Evolutionary conservation across 2,888 invertebrate genomes (phyloP).

Genomic region (Epicampocera succincta): DNA sequence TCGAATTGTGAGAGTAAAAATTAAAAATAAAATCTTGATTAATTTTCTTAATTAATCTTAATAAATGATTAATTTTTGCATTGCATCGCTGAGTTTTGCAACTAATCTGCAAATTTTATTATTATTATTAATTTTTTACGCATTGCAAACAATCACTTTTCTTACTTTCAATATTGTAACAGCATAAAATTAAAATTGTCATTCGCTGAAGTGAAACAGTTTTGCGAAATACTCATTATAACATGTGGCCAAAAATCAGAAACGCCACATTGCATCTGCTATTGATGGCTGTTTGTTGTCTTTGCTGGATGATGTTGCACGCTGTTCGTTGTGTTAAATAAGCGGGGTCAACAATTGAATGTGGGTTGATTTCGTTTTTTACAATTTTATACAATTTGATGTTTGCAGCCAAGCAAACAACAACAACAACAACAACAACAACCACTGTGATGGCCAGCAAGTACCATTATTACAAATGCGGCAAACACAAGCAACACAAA

Average conservation of each 20-base stretch:
- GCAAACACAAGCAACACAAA: slow-evolving; percentile 33
- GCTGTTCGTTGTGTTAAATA: slow-evolving; percentile 32
- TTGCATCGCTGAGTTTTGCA: no score
- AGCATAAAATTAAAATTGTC: slow-evolving; percentile 4
- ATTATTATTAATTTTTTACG: no score
- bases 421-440: slow-evolving; percentile 40
- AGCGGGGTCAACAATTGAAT: slow-evolving; percentile 67
- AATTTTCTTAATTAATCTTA: no score
- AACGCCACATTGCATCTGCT: slow-evolving; percentile 53
- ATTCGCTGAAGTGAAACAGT: slow-evolving; percentile 10
- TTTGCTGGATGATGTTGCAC: slow-evolving; percentile 38
- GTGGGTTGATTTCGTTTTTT: slow-evolving; percentile 63
- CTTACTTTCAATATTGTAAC: not conserved
- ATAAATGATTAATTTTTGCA: no score
- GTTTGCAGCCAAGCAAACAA: slow-evolving; percentile 29
- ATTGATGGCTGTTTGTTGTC: slow-evolving; percentile 41
- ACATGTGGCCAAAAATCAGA: slow-evolving; percentile 47
- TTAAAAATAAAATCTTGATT: no score
- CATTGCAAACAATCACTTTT: not conserved
- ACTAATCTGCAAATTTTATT: no score
- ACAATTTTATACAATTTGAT: slow-evolving; percentile 42
- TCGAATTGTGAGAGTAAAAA: no score
- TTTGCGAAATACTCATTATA: not conserved
- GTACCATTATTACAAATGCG: slow-evolving; percentile 10
- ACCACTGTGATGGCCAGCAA: slow-evolving; percentile 52